phyloP scores from a whole-genome alignment of 1,140 invertebrate species.

The Laupala kohalensis region DNA sequence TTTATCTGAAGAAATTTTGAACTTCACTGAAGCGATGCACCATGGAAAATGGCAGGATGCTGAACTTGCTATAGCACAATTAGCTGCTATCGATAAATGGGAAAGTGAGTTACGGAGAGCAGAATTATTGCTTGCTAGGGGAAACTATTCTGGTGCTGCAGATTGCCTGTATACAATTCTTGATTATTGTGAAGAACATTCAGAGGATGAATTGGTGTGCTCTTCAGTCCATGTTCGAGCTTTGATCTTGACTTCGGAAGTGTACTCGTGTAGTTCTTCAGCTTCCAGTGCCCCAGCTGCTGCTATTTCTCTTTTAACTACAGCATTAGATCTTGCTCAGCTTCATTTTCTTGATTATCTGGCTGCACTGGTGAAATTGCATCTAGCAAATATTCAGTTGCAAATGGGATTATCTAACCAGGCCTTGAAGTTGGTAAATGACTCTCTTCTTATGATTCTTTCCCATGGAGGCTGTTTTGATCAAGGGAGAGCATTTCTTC shows the following conservation, averaged over 20 bases:
- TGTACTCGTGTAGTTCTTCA: conserved; percentile 39
- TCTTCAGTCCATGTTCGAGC: conserved; percentile 46
- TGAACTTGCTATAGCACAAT: conserved; percentile 52
- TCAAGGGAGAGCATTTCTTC: conserved; percentile 44
- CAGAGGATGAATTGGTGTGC: conserved; percentile 35
- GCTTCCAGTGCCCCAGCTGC: conserved; percentile 34
- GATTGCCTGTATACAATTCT: conserved; percentile 42
- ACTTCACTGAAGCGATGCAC: conserved; percentile 42
- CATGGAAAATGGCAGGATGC: conserved; percentile 63
- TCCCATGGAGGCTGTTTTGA: conserved; percentile 72
- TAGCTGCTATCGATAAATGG: conserved; percentile 54
- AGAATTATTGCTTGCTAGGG: conserved; percentile 51
- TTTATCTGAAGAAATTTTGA: conserved; percentile 46
- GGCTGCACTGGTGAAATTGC: conserved; percentile 56
- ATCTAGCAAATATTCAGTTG: conserved; percentile 57
- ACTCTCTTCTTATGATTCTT: conserved; percentile 54
- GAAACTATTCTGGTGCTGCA: conserved; percentile 47
- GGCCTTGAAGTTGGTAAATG: conserved; percentile 53
- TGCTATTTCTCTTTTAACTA: conserved; percentile 46
- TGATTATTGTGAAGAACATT: conserved; percentile 27
- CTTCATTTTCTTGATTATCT: conserved; percentile 62
- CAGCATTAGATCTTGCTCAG: conserved; percentile 53
- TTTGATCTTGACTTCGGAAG: conserved; percentile 57
- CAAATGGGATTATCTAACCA: conserved; percentile 58
- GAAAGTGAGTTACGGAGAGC: conserved; percentile 48